Percentiles rank a stretch among this genome's conserved stretches.
Conservation (phyloP, 2,888 invertebrate species). For the Pycnomerus fuliginosus region DNA sequence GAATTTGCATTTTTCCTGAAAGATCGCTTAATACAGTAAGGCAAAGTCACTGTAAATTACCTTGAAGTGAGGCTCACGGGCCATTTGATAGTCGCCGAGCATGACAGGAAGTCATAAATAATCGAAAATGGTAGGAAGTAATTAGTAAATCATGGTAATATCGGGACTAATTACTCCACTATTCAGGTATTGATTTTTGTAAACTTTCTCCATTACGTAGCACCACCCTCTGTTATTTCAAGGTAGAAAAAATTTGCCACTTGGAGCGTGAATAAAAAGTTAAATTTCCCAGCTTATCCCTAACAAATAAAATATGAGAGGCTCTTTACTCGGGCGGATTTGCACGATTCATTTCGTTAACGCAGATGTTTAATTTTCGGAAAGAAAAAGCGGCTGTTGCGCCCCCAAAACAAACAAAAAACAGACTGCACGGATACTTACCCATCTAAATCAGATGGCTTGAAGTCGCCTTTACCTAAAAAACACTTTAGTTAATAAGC, state of each 20-base stretch:
- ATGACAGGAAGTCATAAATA: conserved; percentile 42
- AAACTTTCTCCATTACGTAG: no score
- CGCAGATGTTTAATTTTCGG: no score
- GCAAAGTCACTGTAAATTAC: conserved; percentile 8
- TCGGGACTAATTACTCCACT: conserved; percentile 36
- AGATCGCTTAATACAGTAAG: background rate
- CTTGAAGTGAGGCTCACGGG: conserved; percentile 14
- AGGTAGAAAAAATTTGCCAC: no score
- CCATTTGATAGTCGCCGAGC: conserved; percentile 33
- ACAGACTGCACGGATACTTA: no score
- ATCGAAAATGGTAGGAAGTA: conserved; percentile 39
- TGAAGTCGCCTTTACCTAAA: conserved; percentile 79
- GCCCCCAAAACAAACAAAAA: no score
- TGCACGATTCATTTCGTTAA: no score
- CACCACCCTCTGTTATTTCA: no score
- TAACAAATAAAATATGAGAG: no score
- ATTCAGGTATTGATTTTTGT: conserved; percentile 40
- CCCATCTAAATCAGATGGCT: conserved; percentile 82
- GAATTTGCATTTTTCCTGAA: conserved; percentile 1
- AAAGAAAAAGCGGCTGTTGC: no score
- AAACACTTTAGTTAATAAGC: background rate
- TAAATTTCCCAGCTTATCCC: no score
- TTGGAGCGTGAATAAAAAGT: no score
- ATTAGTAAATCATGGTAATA: conserved; percentile 47
- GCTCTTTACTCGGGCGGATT: no score